phyloP scores from a whole-genome alignment of 2,888 invertebrate genomes.

The Penaeus monodon region DNA sequence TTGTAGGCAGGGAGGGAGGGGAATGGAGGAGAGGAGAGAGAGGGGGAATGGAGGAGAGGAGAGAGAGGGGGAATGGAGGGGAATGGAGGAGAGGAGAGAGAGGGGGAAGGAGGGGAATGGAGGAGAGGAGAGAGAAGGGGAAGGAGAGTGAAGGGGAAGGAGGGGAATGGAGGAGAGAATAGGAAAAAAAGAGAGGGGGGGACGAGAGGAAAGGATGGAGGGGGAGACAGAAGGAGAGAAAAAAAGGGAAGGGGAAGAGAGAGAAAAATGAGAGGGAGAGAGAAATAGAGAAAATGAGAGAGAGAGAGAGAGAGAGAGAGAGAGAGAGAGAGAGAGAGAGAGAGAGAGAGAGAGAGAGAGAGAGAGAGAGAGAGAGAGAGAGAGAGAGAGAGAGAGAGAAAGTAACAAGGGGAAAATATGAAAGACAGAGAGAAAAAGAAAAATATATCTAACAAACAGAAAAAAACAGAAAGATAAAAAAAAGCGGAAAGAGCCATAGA shows the following conservation, averaged over 20 bases:
- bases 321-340: background rate
- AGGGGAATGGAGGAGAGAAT: background rate
- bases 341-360: background rate
- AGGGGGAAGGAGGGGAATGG: background rate
- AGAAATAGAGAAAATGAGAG: background rate
- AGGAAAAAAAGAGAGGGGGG: background rate
- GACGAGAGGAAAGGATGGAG: background rate
- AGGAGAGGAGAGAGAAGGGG: too few relatives aligned
- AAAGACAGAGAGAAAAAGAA: background rate
- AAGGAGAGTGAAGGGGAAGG: background rate
- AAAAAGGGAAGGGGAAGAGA: background rate
- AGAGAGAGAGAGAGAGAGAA: background rate
- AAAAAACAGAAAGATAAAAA: conserved; percentile 2
- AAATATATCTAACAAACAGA: background rate
- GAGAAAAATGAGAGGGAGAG: background rate
- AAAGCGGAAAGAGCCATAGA: background rate
- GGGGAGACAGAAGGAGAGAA: background rate
- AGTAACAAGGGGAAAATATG: background rate
- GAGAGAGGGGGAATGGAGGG: background rate
- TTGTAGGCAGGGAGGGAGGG: too few relatives aligned
- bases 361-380: background rate
- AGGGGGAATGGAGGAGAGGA: too few relatives aligned
- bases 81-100: too few relatives aligned
- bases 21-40: too few relatives aligned
- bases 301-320: too few relatives aligned